Base-by-base conservation (phyloP, 2,797 vertebrate species). In the Manis crassicaudata region DNA sequence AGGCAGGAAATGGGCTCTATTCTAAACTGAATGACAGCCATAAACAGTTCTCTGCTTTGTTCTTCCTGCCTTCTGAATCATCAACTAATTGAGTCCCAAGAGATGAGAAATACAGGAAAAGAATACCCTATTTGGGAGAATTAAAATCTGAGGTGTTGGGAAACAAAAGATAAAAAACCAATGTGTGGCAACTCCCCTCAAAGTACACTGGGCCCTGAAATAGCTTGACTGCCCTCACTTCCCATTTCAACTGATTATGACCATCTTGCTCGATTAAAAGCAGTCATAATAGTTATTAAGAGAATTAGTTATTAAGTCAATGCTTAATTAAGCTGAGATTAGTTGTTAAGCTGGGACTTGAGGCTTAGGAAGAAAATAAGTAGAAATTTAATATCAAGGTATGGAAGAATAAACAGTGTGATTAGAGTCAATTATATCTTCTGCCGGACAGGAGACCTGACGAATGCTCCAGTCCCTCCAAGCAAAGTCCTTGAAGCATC, bases 221-320 rank as follows among this genome's bases (percentile, higher is more conserved):
- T 27, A 92, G 70, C 67, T 85, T 35, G 25, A 81, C 40, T 90
- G 25, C 52, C 56, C 43, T 94, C 80, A 77, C 65, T 76, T 95
- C 43, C 72, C 82, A 92, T 79, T 92, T 76, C 63, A 96, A 90
- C 79, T 94, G 77, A 93, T 95, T 83, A 83, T 95, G 82, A 92
- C 92, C 88, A 97, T 92, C 58, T 89, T 93, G 75, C 77, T 91
- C 86, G 92, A 97, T 90, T 97, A 88, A 96, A 96, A 90, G 88
- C 63, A 82, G 52, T 88, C 70, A 76, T 87, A 91, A 91, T 32
- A 95, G 62, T 79, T 87, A 90, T 72, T 84, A 46, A 46, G 62
- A 96, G 56, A 92, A 93, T 90, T 73, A 63, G 54, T 96, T 93
- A 96, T 95, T 88, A 94, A 96, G 94, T 60, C 94, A 97, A 92